A percentile compares a stretch with the other conserved stretches of the same genome.
These are phyloP conservation scores for Typhlichthys eigenmanni DNA, from an alignment of 2,797 vertebrate species.

Conservation along the genomic window DNA sequence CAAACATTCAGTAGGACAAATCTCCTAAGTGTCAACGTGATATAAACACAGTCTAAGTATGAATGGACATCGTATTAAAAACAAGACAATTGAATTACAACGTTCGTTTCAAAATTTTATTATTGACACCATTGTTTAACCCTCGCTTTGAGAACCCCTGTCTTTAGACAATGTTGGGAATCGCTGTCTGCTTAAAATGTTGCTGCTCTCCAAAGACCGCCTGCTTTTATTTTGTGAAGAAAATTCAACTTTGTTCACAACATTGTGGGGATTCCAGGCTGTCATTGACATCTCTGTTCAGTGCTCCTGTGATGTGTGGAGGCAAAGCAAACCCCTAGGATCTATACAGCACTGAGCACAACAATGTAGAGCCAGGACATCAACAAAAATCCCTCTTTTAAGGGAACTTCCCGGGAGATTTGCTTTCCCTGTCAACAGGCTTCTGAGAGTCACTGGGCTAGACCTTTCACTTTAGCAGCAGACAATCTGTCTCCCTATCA, in stretches of 20 bases:
- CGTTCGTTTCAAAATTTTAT: too few species aligned
- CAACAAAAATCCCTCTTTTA: constrained; percentile 47
- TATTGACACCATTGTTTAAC: too few species aligned
- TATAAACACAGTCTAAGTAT: too few species aligned
- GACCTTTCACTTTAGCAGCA: constrained; percentile 47
- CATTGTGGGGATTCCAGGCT: background rate
- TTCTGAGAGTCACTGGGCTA: constrained; percentile 39
- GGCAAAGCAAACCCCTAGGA: constrained; percentile 38
- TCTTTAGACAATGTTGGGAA: background rate
- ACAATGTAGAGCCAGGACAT: constrained; percentile 43
- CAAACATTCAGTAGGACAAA: too few species aligned
- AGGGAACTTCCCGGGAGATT: constrained; percentile 54
- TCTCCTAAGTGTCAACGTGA: too few species aligned
- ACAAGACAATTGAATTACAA: too few species aligned
- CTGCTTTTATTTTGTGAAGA: background rate
- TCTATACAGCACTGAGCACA: constrained; percentile 30
- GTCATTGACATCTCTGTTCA: background rate
- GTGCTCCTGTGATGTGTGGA: constrained; percentile 32
- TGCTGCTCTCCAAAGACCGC: background rate
- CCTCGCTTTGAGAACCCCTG: background rate
- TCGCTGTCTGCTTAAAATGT: background rate
- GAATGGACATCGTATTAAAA: too few species aligned
- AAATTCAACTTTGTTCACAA: background rate
- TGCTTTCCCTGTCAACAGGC: constrained; percentile 36
- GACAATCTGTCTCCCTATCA: constrained; percentile 40